Conservation (phyloP, 2,888 invertebrate genomes). For the Ornithoptera alexandrae region DNA sequence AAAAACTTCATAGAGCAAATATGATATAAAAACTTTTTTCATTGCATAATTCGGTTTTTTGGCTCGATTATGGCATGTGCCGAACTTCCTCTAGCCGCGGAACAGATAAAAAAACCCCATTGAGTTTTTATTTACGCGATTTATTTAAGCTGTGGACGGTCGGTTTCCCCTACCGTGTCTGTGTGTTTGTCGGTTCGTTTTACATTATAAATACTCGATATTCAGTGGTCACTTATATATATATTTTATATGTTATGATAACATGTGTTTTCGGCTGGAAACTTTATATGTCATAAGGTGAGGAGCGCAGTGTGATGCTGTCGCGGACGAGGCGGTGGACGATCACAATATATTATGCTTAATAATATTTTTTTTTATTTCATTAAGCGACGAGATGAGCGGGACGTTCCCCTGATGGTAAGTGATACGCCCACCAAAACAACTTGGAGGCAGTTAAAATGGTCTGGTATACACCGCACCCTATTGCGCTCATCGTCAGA, state of each 20-base stretch:
- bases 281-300: background rate
- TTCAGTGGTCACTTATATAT: conserved; percentile 21
- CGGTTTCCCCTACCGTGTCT: conserved; percentile 7
- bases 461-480: too few species aligned
- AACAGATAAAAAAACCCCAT: conserved; percentile 27
- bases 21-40: conserved; percentile 52
- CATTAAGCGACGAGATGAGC: too few species aligned
- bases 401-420: too few species aligned
- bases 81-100: conserved; percentile 55
- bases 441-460: too few species aligned
- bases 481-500: too few species aligned
- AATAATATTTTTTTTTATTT: too few species aligned
- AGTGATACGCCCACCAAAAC: too few species aligned
- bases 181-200: conserved; percentile 3
- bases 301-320: too few species aligned
- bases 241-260: background rate
- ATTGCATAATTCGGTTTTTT: conserved; percentile 47
- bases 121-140: conserved; percentile 31
- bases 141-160: conserved; percentile 22
- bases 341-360: too few species aligned
- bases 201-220: conserved; percentile 8
- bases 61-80: conserved; percentile 66
- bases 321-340: too few species aligned
- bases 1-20: conserved; percentile 63
- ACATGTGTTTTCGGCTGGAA: background rate